Conservation (phyloP, 2,797 vertebrate genomes). For the Bradypus variegatus region DNA sequence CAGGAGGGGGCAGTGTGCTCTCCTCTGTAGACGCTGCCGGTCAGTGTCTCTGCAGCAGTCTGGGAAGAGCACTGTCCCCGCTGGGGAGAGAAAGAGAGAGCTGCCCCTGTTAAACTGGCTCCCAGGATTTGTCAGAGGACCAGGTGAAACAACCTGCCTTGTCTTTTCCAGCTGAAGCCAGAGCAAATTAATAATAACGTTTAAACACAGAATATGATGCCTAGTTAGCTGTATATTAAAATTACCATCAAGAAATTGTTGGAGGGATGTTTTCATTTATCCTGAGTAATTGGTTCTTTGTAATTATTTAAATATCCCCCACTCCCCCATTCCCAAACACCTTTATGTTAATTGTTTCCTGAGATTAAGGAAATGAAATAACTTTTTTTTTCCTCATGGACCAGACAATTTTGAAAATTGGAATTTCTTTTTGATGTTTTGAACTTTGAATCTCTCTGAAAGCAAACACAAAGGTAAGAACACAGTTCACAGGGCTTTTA, state of each 20-base stretch:
- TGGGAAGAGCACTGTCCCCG: too few relatives aligned
- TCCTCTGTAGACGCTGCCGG: not conserved
- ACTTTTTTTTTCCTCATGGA: not conserved
- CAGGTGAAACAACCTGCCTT: not conserved
- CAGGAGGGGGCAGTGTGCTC: constrained; percentile 53
- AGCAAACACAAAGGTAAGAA: not conserved
- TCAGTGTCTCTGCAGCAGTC: too few relatives aligned
- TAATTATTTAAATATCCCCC: not conserved
- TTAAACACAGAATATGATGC: not conserved
- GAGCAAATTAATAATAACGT: not conserved
- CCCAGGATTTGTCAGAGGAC: not conserved
- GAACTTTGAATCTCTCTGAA: not conserved
- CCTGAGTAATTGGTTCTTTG: not conserved
- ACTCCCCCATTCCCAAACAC: not conserved
- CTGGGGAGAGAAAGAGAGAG: too few relatives aligned
- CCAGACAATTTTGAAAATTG: not conserved
- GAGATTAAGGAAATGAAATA: not conserved
- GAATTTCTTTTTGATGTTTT: constrained; percentile 3
- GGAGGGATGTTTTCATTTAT: not conserved
- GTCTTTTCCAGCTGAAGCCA: not conserved
- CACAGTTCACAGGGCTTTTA: not conserved
- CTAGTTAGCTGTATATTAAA: not conserved
- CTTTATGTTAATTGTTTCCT: not conserved
- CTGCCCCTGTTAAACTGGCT: not conserved
- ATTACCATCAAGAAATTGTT: not conserved